A percentile compares a stretch with the other conserved stretches of the same genome.
Conservation (phyloP, 2,113 vertebrate genomes). For the Toxostoma redivivum region DNA sequence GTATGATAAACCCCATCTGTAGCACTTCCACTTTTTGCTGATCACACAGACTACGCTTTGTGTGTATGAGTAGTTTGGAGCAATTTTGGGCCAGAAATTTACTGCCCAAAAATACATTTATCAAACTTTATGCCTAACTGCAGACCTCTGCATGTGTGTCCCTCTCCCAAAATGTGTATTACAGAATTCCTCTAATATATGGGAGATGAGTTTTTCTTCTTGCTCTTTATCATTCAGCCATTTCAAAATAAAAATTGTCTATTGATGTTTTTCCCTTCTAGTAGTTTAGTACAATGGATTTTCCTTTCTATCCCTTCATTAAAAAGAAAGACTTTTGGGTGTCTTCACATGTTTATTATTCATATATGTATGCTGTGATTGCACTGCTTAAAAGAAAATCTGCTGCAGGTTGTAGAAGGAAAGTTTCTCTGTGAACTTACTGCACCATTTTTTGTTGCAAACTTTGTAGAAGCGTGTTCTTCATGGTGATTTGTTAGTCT, state of each 20-base stretch:
- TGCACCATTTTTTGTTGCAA: conserved; percentile 50
- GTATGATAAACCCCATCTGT: neutral
- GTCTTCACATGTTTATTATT: neutral
- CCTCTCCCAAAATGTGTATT: neutral
- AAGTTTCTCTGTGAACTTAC: conserved; percentile 29
- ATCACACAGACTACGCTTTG: neutral
- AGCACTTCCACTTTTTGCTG: neutral
- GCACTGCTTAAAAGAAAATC: neutral
- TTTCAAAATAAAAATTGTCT: neutral
- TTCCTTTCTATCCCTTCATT: neutral
- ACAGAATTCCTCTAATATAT: neutral
- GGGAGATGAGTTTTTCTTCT: neutral
- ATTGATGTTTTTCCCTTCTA: neutral
- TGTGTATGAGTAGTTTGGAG: neutral
- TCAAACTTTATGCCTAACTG: neutral
- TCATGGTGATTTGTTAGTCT: conserved; percentile 73
- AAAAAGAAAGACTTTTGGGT: neutral
- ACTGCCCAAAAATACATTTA: neutral
- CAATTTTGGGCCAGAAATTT: neutral
- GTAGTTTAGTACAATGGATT: neutral
- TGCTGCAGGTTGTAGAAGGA: neutral
- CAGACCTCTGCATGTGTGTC: neutral
- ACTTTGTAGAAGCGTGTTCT: conserved; percentile 54
- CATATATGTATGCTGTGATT: neutral
- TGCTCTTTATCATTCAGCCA: neutral